These are phyloP conservation scores for Pollenia angustigena DNA, from an alignment of 2,888 invertebrate species.

Conservation along the genomic window DNA sequence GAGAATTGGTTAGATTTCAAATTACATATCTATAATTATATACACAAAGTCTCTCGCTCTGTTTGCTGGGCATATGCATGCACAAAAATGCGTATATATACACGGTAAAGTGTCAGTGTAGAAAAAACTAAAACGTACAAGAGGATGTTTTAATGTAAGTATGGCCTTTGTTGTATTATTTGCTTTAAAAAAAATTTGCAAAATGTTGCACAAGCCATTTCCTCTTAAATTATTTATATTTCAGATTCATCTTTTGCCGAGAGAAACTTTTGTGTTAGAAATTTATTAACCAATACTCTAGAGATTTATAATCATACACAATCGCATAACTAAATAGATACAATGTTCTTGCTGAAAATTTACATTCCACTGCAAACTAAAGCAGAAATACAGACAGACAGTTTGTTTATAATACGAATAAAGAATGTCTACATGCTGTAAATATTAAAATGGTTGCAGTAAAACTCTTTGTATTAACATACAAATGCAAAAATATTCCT, in stretches of 20 bases:
- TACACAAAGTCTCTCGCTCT: too few relatives aligned
- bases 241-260: conserved; percentile 17
- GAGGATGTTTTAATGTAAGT: conserved; percentile 5
- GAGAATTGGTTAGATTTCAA: too few relatives aligned
- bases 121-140: not conserved
- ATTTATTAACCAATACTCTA: conserved; percentile 57
- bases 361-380: conserved; percentile 13
- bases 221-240: conserved; percentile 37
- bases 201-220: conserved; percentile 32
- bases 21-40: too few relatives aligned
- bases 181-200: conserved; percentile 2
- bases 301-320: conserved; percentile 49
- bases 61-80: too few relatives aligned
- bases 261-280: conserved; percentile 36
- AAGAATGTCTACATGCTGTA: conserved; percentile 45
- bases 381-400: conserved; percentile 3
- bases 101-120: not conserved
- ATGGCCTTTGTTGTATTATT: conserved; percentile 4
- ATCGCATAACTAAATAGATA: not conserved
- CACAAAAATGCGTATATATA: not conserved
- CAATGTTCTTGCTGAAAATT: not conserved
- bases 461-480: conserved; percentile 52
- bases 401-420: conserved; percentile 41
- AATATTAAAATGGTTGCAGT: conserved; percentile 70
- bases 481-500: too few relatives aligned